phyloP scores from a whole-genome alignment of 2,113 vertebrate genomes.

The Catagonus wagneri region DNA sequence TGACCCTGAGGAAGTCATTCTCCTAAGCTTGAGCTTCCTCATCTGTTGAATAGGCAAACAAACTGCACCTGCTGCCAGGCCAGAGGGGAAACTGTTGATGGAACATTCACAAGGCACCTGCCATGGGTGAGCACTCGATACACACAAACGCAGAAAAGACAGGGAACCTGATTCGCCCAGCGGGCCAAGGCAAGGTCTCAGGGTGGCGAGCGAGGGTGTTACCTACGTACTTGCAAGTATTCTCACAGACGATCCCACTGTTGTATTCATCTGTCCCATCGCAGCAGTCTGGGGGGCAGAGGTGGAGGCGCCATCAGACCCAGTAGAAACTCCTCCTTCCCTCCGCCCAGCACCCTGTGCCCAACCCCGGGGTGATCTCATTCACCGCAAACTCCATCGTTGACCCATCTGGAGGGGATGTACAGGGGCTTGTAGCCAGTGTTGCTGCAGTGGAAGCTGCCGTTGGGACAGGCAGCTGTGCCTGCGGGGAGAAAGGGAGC shows the following conservation, averaged over 20 bases:
- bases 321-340: rapidly evolving
- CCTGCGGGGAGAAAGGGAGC: constrained; percentile 83
- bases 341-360: background rate
- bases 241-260: constrained; percentile 92
- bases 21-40: background rate
- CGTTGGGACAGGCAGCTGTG: constrained; percentile 93
- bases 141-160: background rate
- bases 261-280: constrained; percentile 96
- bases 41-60: background rate
- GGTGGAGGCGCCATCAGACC: background rate
- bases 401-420: constrained; percentile 93
- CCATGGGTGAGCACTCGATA: background rate
- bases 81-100: background rate
- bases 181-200: rapidly evolving
- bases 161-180: background rate
- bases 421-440: constrained; percentile 91
- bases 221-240: constrained; percentile 91
- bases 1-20: background rate
- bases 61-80: background rate
- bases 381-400: constrained; percentile 95
- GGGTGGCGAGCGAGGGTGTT: rapidly evolving
- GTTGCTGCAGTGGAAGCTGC: constrained; percentile 94
- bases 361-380: rapidly evolving
- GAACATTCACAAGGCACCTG: background rate
- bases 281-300: constrained; percentile 91